Evolutionary conservation across 2,888 invertebrate species (phyloP), one percentile per base, ranked within the genome.

Genomic region (Epinotia brunnichana): DNA sequence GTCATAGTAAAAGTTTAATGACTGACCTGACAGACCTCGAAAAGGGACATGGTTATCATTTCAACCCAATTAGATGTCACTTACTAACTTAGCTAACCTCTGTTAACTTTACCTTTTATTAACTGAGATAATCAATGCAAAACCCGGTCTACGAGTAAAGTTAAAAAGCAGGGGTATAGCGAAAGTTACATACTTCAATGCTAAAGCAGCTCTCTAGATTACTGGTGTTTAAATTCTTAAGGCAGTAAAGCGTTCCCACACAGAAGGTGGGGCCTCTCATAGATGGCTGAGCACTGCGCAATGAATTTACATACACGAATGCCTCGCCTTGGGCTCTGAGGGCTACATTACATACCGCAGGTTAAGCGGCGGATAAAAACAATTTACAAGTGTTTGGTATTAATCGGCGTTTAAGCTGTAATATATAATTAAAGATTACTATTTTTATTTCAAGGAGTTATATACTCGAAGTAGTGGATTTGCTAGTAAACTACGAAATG

Each of bases 221-320:
- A 63, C 13, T 29, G 57, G 39, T 63, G 64, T 41, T 63, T 56
- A 66, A 66, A 56, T 66, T 66, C 56, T 53, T 56, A 21, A 66
- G n/a, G 66, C 61, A 44, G 61, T 69, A 24, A 69, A 60, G 29
- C 39, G 69, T 61, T 53, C 64, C 59, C 64, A 70, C 64, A 53
- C 41, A 41, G 35, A 59, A 29, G 70, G 70, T 48, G 70, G 57
- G 64, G 64, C 70, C 70, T 64, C 17, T 24, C 64, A 53, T 59
- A 70, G 51, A 70, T 60, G 41, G 57, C 17, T 21, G 64, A 17
- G 62, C 24, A 24, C 64, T 66, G 59, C 70, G 70, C 70, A 70
- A 70, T 70, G 59, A 53, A 70, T 70, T 59, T 70, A 64, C 70
- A 70, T 70, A 66, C 70, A 64, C 64, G 57, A 70, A 64, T 69